Percentiles rank a stretch among this genome's conserved stretches.
Conservation (phyloP, 2,797 vertebrate species). For the Myotis myotis region DNA sequence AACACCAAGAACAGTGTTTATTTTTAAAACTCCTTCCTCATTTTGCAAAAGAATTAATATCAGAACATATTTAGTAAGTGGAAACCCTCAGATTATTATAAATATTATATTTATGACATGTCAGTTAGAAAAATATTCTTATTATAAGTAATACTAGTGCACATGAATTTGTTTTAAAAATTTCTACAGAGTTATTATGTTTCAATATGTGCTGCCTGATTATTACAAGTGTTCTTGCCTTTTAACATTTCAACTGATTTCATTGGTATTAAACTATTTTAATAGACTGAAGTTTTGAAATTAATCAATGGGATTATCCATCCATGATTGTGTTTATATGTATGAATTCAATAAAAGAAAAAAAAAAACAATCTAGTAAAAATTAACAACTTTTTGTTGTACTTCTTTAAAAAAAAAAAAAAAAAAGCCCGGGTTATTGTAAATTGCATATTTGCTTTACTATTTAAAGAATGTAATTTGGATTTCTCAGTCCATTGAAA, state of each 20-base stretch:
- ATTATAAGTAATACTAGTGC: background rate
- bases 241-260: background rate
- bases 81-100: background rate
- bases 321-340: background rate
- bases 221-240: background rate
- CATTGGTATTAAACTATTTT: background rate
- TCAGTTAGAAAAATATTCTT: constrained; percentile 28
- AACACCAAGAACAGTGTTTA: background rate
- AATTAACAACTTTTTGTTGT: constrained; percentile 22
- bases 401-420: background rate
- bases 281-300: constrained; percentile 43
- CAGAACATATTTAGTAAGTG: background rate
- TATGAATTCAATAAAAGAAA: constrained; percentile 5
- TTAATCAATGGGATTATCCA: background rate
- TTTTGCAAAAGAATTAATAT: constrained; percentile 41
- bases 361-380: background rate
- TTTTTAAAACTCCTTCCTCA: background rate
- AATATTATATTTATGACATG: background rate
- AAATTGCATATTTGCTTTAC: constrained; percentile 48
- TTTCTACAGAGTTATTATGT: background rate
- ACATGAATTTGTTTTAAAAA: background rate
- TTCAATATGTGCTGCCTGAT: background rate
- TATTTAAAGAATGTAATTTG: constrained; percentile 57
- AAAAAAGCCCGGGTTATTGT: background rate
- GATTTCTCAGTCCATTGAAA: constrained; percentile 60